Evolutionary conservation across 1,140 invertebrate species (phyloP), one percentile per base, ranked within the genome.

Genomic region (Drosophila cardini): DNA sequence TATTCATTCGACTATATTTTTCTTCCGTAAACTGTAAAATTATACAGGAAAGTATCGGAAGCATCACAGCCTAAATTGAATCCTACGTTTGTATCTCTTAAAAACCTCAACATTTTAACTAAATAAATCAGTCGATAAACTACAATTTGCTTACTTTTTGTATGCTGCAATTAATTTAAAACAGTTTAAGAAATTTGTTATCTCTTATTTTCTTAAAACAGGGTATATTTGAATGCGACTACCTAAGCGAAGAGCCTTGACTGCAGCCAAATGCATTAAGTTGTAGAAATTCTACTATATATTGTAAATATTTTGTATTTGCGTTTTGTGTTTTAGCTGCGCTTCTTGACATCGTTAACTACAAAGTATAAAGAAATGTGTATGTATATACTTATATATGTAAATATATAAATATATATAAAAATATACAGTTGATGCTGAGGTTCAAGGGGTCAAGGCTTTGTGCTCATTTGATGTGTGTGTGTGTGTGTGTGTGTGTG

Each of bases 321-420:
- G 50, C 32, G 26, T 62, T 62, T 62, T 52, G 53, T 58, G 65
- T 72, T 72, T 72, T 15, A 68, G 55, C 64, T 52, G 63, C 63
- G 70, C 64, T 72, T 57, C 71, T 73, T 73, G 71, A 73, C 71
- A 73, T 60, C 64, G 64, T 73, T 73, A 73, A 73, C 60, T 38
- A 43, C 38, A 42, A 16, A 36, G 43, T 16, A 43, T 40, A 48
- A 16, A 48, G n/a, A 34, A 42, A n/a, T n/a, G n/a, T n/a, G n/a
- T n/a, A n/a, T n/a, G n/a, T 43, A 34, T 50, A 46, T 38, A 26
- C 16, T 32, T 32, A 45, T 43, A 48, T 15, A 48, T 38, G 36
- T 48, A 18, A 9, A n/a, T 32, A 18, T 18, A 46, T 60, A 6
- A 6, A 53, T 60, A 36, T 60, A 18, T 36, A 45, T 34, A 8